Percentiles rank a stretch among this genome's conserved stretches.
Evolutionary conservation across 2,797 vertebrate species (phyloP).

Genomic region (Lagorchestes hirsutus): DNA sequence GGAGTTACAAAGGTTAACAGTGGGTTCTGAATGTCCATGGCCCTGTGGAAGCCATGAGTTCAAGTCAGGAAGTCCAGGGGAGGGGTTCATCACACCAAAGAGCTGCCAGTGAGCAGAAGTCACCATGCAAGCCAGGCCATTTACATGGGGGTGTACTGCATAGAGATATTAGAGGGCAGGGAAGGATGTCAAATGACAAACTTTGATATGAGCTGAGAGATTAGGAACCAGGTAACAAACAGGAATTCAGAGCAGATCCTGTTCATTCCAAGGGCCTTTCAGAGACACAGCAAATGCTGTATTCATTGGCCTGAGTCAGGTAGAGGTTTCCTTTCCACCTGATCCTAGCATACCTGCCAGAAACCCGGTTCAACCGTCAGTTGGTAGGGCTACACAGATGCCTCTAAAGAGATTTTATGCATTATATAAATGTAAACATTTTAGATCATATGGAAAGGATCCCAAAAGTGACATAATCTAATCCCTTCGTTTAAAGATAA

Average conservation of each 20-base stretch:
- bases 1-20: not conserved
- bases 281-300: not conserved
- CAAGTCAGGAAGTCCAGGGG: not conserved
- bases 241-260: not conserved
- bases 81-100: not conserved
- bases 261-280: not conserved
- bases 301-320: not conserved
- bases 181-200: not conserved
- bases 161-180: too few species aligned
- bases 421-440: not conserved
- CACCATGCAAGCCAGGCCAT: not conserved
- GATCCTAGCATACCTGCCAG: not conserved
- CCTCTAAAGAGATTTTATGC: not conserved
- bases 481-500: not conserved
- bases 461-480: not conserved
- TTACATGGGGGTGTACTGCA: not conserved
- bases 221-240: too few species aligned
- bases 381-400: not conserved
- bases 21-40: not conserved
- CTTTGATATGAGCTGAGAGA: not conserved
- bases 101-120: not conserved
- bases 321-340: not conserved
- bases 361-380: not conserved
- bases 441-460: not conserved
- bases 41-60: not conserved